Evolutionary conservation across 64 coral and sea anemone species (phyloP), one percentile per base, ranked within the genome.

Genomic region (Stichodactyla mertensii): DNA sequence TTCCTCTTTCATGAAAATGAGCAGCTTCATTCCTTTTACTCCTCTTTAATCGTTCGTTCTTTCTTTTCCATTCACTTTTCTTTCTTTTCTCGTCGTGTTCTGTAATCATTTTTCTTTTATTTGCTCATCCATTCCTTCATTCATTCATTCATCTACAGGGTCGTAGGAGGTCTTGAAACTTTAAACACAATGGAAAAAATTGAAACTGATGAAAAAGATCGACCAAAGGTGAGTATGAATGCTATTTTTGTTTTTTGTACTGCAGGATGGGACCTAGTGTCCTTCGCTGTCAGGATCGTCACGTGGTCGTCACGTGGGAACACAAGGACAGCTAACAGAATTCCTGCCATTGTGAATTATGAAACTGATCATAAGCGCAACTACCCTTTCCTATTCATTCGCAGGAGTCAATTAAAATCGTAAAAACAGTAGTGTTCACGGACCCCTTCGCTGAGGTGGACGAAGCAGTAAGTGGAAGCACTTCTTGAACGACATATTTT

Each of bases 111-210:
- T 58, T 58, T 58, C 56, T 15, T 58, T 58, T 15, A 9, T 15
- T 58, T 58, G 5, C 66, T 31, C 8, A 3, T 19, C 8, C 26
- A 26, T 74, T 14, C 62, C 7, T 55, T 81, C 9, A 19, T 81
- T 12, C 52, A 55, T 81, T 52, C 51, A 52, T 81, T 81, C 16
- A 16, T 71, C 71, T 13, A 58, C 36, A 98, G 96, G 59, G 80
- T 98, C n/a, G 96, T 98, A 88, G 96, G 96, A 82, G 96, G 96
- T 26, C 87, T 90, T 20, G 96, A 98, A 88, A 98, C 93, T 11
- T 31, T 98, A 4, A 95, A 77, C 15, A 77, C 90, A 13, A 92
- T 98, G 96, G 96, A 98, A 87, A 89, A 88, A 92, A 85, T 98
- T 12, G 88, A 90, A 87, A 69, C 61, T 26, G 96, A 98, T 64